Evolutionary conservation across 1,140 invertebrate species (phyloP).

Genomic region (Polypedilum pembai): DNA sequence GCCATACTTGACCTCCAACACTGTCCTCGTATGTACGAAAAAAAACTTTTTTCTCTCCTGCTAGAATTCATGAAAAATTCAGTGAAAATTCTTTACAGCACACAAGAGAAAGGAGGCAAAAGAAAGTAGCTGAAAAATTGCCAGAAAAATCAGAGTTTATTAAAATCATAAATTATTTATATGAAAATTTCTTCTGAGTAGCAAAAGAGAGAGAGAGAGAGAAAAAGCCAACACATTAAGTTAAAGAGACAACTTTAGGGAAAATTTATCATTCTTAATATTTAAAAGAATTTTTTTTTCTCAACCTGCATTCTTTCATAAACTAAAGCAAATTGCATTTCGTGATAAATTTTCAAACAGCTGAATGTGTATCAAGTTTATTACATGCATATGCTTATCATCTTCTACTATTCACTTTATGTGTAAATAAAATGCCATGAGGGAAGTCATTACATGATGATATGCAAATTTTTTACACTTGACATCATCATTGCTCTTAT

Average conservation of each 20-base stretch:
- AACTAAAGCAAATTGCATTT: no score
- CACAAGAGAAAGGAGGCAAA: neutral
- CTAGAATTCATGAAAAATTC: neutral
- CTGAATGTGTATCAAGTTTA: no score
- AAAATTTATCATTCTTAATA: constrained; percentile 11
- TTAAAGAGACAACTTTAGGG: neutral
- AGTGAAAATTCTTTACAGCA: neutral
- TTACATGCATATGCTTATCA: no score
- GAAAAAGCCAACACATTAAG: neutral
- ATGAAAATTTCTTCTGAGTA: neutral
- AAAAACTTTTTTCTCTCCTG: neutral
- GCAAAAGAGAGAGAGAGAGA: neutral
- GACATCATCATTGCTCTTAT: no score
- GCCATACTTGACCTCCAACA: constrained; percentile 8
- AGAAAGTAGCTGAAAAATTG: constrained; percentile 23
- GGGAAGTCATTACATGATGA: no score
- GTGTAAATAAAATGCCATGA: no score
- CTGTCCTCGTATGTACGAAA: neutral
- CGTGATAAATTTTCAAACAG: no score
- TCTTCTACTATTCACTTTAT: no score
- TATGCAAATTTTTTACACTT: no score
- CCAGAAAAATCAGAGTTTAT: constrained; percentile 27
- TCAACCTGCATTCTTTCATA: no score
- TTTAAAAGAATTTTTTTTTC: neutral
- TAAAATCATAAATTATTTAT: constrained; percentile 28